Conservation (phyloP, 2,797 vertebrate genomes). For the Dermochelys coriacea region DNA sequence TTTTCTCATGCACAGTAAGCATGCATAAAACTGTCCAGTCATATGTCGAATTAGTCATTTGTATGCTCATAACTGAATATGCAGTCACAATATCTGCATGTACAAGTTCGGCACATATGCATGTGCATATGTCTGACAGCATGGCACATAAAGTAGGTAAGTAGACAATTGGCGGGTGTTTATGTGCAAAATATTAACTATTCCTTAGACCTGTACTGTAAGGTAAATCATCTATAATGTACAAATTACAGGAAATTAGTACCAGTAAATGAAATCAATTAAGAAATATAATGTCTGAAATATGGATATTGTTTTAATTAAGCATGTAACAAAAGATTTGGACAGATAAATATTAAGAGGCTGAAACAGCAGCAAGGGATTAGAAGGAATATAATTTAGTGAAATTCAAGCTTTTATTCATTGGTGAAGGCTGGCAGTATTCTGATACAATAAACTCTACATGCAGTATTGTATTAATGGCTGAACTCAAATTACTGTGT, state of each 20-base stretch:
- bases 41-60: not conserved
- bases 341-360: not conserved
- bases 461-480: not conserved
- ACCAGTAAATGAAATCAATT: not conserved
- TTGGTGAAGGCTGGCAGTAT: not conserved
- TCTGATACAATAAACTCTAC: not conserved
- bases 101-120: not conserved
- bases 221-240: not conserved
- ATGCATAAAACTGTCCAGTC: not conserved
- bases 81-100: not conserved
- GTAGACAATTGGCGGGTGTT: not conserved
- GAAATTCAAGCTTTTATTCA: not conserved
- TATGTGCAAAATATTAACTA: not conserved
- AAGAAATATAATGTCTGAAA: not conserved
- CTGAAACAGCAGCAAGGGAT: not conserved
- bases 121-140: not conserved
- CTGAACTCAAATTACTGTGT: not conserved
- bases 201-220: not conserved
- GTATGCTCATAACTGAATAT: not conserved
- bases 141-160: not conserved
- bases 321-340: not conserved
- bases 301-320: not conserved
- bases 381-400: not conserved
- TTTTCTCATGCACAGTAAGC: not conserved
- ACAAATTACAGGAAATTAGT: not conserved